Conservation (phyloP, 2,797 vertebrate genomes). For the Echeneis naucrates region DNA sequence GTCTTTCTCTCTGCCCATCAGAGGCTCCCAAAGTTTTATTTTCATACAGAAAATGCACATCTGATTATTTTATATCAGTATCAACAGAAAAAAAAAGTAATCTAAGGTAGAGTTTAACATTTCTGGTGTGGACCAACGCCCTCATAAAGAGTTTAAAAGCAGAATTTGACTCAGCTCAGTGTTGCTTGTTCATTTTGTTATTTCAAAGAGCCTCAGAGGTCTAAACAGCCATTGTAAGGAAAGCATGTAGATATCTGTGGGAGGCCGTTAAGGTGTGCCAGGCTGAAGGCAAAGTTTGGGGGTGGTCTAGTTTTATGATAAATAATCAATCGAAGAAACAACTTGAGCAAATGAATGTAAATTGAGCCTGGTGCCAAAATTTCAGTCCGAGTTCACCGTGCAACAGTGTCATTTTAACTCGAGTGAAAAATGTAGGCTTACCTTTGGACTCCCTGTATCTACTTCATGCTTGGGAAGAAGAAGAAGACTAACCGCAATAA, state of each 20-base stretch:
- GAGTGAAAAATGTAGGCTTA: no score
- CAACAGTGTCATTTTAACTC: not conserved
- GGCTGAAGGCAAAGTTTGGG: not conserved
- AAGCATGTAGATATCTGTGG: not conserved
- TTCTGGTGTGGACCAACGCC: not conserved
- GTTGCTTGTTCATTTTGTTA: no score
- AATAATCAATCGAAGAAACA: not conserved
- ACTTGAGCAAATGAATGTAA: not conserved
- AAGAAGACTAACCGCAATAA: no score
- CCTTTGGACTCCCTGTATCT: no score
- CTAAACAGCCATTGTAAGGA: not conserved
- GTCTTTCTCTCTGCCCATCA: constrained; percentile 21
- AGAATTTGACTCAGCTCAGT: no score
- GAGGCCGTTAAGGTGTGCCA: not conserved
- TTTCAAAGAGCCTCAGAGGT: not conserved
- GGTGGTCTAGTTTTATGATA: not conserved
- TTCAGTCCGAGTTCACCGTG: not conserved
- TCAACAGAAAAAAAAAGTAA: not conserved
- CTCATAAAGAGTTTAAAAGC: no score
- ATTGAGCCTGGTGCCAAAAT: not conserved
- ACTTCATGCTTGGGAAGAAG: not conserved
- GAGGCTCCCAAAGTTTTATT: not conserved
- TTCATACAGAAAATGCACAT: not conserved
- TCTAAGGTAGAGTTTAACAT: not conserved
- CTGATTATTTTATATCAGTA: not conserved